Conservation (phyloP, 2,888 invertebrate species). For the Nymphalis c-album region DNA sequence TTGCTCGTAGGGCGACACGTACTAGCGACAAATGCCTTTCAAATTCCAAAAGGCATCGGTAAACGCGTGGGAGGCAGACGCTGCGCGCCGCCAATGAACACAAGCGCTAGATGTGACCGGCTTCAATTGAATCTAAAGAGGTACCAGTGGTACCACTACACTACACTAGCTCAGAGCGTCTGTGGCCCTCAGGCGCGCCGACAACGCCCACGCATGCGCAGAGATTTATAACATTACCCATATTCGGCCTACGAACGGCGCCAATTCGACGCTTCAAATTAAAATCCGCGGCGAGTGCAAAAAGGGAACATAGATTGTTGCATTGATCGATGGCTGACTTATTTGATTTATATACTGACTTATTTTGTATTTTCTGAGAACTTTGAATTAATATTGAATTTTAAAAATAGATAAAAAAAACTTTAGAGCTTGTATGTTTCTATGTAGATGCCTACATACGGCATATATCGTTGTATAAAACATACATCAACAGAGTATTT, state of each 20-base stretch:
- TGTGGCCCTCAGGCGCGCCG: slow-evolving; percentile 53
- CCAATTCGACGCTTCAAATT: slow-evolving; percentile 79
- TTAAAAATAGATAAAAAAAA: background rate
- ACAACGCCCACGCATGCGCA: slow-evolving; percentile 58
- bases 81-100: slow-evolving; percentile 49
- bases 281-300: slow-evolving; percentile 71
- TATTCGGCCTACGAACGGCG: slow-evolving; percentile 78
- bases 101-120: slow-evolving; percentile 65
- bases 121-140: slow-evolving; percentile 64
- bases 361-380: slow-evolving; percentile 5
- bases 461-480: too few species aligned
- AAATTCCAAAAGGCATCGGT: slow-evolving; percentile 69
- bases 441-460: too few species aligned
- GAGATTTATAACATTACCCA: slow-evolving; percentile 81
- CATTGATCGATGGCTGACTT: slow-evolving; percentile 69
- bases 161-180: slow-evolving; percentile 32
- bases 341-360: slow-evolving; percentile 64
- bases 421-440: too few species aligned
- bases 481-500: too few species aligned
- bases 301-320: slow-evolving; percentile 59
- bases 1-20: slow-evolving; percentile 58
- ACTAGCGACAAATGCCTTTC: slow-evolving; percentile 76
- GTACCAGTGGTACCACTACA: slow-evolving; percentile 39
- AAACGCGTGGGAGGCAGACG: slow-evolving; percentile 68
- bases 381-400: background rate